Evolutionary conservation across 64 coral and sea anemone genomes (phyloP).

Genomic region (Montipora capricornis): DNA sequence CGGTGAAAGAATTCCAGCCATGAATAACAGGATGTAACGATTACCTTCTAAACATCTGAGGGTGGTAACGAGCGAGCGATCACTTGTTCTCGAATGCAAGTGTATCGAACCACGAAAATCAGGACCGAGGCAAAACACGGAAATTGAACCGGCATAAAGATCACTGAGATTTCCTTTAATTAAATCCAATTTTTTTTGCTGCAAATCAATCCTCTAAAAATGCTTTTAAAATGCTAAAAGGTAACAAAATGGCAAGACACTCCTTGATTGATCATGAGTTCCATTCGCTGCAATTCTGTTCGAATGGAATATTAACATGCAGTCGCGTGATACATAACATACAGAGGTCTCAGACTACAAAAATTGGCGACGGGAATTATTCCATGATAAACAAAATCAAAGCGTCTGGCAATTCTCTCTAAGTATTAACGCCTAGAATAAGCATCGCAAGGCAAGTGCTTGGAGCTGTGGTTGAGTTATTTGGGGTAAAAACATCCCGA

Average conservation of each 20-base stretch:
- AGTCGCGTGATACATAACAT: conserved; percentile 15
- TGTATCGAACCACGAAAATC: not conserved
- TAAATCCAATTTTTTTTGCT: not conserved
- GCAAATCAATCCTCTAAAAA: not conserved
- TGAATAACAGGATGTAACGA: conserved; percentile 9
- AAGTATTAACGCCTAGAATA: conserved; percentile 1
- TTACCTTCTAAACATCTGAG: not conserved
- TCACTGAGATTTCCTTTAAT: not conserved
- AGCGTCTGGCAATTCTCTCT: not conserved
- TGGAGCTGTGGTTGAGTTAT: not conserved
- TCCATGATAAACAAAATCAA: conserved; percentile 23
- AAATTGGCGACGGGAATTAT: not conserved
- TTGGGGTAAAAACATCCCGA: not conserved
- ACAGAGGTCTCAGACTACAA: not conserved
- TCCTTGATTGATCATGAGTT: conserved; percentile 33
- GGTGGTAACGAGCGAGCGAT: not conserved
- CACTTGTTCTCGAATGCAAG: not conserved
- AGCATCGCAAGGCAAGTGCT: not conserved
- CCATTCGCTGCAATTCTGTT: not conserved
- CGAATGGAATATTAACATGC: not conserved
- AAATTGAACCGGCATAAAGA: not conserved
- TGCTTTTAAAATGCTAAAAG: not conserved
- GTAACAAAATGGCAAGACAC: not conserved
- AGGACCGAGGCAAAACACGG: not conserved
- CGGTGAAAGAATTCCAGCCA: not conserved